Base-by-base conservation (phyloP, 2,113 vertebrate genomes). In the western clawed frog (Xenopus tropicalis) region DNA sequence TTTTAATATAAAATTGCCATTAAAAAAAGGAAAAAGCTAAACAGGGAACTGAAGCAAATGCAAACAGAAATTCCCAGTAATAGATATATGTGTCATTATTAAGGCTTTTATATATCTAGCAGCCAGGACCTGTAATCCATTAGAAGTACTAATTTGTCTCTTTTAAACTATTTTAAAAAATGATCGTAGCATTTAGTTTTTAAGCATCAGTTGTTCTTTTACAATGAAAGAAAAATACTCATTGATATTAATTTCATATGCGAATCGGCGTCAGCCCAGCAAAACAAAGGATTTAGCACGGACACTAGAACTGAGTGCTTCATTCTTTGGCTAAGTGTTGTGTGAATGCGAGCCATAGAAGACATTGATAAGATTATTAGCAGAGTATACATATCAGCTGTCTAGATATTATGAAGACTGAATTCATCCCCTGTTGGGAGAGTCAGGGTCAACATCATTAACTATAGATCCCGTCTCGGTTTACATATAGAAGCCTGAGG, bases 401-500 rank as follows among this genome's bases (percentile, higher is more conserved):
- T 93, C 89, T 85, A 90, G 91, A 93, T 94, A 92, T 95, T 96
- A 94, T 94, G 94, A 95, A 93, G 90, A 91, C 91, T 96, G 93
- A 97, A 96, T 95, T 91, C 92, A 93, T 87, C 93, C 91, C 91
- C 94, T 97, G 91, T 93, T 94, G 95, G 91, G 92, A 91, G 95
- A 94, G 93, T 93, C 93, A 91, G 93, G 95, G 96, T 98, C 96
- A 98, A 94, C 94, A 93, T 96, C 95, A 97, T 98, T 98, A 99
- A 94, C 93, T 94, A 88, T 86, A 88, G 87, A 93, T 88, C 86
- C 86, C 91, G 88, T 90, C 81, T 88, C 74, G 57, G 85, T 90
- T 90, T 89, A 87, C 83, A 86, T 87, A 88, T 91, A 92, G 90
- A 91, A 84, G 92, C 94, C 91, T 91, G 86, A 88, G 94, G 95